Percentiles rank a stretch among this genome's conserved stretches.
phyloP scores from a whole-genome alignment of 2,113 vertebrate genomes.

The Lanius ludovicianus region DNA sequence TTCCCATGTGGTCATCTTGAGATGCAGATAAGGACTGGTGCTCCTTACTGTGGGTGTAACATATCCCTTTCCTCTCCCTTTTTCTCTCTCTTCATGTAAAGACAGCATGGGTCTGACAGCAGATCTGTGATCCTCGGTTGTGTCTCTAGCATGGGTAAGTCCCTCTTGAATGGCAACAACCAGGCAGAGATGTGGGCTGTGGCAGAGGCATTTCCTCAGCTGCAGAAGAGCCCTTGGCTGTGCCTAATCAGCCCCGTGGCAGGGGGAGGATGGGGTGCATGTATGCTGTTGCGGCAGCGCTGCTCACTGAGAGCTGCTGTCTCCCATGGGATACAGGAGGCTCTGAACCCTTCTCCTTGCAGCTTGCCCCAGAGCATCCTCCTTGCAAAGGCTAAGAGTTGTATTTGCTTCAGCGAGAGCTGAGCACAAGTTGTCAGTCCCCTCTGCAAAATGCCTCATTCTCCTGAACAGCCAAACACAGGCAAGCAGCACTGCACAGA shows the following conservation, averaged over 20 bases:
- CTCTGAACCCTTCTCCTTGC: neutral
- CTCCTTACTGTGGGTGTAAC: neutral
- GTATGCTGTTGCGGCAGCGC: neutral
- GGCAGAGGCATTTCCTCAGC: neutral
- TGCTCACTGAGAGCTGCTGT: neutral
- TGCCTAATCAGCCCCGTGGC: too few relatives aligned
- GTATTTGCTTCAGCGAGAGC: neutral
- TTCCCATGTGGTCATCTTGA: neutral
- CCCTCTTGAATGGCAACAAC: neutral
- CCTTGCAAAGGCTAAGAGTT: neutral
- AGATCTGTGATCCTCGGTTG: fast-evolving
- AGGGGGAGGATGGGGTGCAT: fast-evolving
- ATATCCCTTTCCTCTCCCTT: neutral
- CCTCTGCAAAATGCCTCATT: neutral
- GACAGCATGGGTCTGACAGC: neutral
- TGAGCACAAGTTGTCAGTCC: fast-evolving
- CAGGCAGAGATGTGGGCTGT: neutral
- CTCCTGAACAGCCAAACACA: neutral
- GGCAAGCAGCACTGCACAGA: neutral
- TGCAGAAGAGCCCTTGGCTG: neutral
- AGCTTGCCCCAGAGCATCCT: neutral
- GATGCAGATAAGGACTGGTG: neutral
- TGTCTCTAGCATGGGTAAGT: neutral
- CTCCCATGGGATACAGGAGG: neutral
- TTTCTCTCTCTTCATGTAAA: neutral